phyloP scores from a whole-genome alignment of 2,113 vertebrate species.

The Forbesichthys papilliferus region DNA sequence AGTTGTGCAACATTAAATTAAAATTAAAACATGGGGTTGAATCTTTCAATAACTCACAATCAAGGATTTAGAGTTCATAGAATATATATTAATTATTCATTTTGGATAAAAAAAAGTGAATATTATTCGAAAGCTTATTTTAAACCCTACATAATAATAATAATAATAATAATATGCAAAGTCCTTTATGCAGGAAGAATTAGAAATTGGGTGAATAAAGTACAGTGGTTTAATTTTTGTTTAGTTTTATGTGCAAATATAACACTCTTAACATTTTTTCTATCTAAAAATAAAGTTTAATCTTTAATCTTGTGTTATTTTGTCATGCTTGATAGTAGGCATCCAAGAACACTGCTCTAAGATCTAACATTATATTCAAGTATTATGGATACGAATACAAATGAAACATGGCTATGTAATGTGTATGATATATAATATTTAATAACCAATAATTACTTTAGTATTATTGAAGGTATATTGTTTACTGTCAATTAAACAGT shows the following conservation, averaged over 20 bases:
- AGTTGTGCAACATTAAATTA: too few relatives aligned
- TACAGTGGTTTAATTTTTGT: background rate
- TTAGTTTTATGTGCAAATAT: background rate
- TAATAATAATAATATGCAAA: too few relatives aligned
- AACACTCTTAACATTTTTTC: background rate
- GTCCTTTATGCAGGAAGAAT: slow-evolving; percentile 14
- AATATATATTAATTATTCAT: background rate
- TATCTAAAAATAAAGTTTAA: slow-evolving; percentile 54
- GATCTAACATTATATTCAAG: too few relatives aligned
- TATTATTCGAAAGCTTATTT: slow-evolving; percentile 16
- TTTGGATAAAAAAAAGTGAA: slow-evolving; percentile 13
- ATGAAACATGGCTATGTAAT: too few relatives aligned
- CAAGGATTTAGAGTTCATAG: background rate
- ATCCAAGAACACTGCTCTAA: background rate
- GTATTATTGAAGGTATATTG: too few relatives aligned
- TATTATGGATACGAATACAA: too few relatives aligned
- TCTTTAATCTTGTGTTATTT: slow-evolving; percentile 10
- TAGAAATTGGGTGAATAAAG: slow-evolving; percentile 9
- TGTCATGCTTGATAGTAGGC: slow-evolving; percentile 9
- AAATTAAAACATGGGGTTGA: too few relatives aligned
- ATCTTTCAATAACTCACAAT: too few relatives aligned
- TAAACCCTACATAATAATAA: background rate
- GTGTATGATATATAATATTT: too few relatives aligned
- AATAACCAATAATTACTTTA: too few relatives aligned
- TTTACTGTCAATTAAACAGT: too few relatives aligned